These are phyloP conservation scores for Hassar affinis DNA, from an alignment of 2,113 vertebrate genomes.

Conservation along the genomic window DNA sequence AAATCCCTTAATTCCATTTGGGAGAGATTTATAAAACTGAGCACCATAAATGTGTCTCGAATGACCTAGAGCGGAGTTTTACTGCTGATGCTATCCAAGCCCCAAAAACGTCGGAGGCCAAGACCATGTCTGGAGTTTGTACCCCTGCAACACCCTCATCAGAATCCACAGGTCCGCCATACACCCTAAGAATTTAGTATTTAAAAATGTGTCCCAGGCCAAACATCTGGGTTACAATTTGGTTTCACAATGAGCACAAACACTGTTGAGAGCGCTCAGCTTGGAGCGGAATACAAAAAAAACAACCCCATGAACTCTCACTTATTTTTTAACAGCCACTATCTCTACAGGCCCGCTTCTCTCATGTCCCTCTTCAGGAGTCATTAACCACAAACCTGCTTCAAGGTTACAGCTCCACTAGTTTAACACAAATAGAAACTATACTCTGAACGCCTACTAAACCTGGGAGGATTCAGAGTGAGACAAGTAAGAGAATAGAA, in stretches of 20 bases:
- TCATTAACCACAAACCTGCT: constrained; percentile 51
- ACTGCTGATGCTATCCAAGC: not conserved
- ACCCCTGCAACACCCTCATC: not conserved
- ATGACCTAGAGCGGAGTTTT: not conserved
- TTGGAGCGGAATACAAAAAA: too few species aligned
- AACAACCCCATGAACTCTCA: not conserved
- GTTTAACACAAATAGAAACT: constrained; percentile 26
- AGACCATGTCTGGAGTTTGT: not conserved
- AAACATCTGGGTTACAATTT: not conserved
- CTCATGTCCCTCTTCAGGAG: constrained; percentile 28
- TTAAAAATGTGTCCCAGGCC: not conserved
- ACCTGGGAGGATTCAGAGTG: not conserved
- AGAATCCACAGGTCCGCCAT: not conserved
- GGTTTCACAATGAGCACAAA: not conserved
- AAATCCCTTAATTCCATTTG: not conserved
- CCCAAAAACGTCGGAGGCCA: not conserved
- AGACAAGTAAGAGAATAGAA: constrained; percentile 26
- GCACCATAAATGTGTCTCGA: not conserved
- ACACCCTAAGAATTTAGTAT: not conserved
- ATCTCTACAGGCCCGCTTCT: constrained; percentile 6
- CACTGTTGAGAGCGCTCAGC: not conserved
- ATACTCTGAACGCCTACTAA: not conserved
- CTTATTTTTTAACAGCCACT: not conserved
- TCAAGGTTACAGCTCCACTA: constrained; percentile 52
- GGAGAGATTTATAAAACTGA: not conserved